phyloP scores from a whole-genome alignment of 92 coral and sea anemone species.

The Montipora capitata region DNA sequence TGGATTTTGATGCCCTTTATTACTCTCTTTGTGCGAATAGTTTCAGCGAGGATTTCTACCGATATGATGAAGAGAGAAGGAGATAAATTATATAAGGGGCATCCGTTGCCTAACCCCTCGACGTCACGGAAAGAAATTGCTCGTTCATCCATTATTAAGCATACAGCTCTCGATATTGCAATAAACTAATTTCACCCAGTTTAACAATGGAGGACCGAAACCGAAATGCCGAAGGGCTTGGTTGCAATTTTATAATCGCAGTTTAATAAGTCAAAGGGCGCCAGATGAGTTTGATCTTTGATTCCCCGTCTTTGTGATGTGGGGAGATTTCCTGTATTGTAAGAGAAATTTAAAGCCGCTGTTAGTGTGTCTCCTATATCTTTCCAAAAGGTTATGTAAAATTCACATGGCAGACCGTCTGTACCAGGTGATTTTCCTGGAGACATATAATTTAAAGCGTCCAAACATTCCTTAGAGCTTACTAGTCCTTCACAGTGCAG shows the following conservation, averaged over 20 bases:
- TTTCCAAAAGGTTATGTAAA: background rate
- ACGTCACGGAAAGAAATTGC: background rate
- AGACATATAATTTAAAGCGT: background rate
- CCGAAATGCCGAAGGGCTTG: constrained; percentile 4
- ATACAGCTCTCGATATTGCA: background rate
- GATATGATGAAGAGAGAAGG: constrained; percentile 11
- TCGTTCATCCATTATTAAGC: background rate
- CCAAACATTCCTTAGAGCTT: background rate
- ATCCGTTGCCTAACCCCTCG: constrained; percentile 1
- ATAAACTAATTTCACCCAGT: background rate
- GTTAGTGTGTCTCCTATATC: background rate
- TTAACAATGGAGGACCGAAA: constrained; percentile 3
- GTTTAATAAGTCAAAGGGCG: background rate
- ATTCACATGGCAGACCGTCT: background rate
- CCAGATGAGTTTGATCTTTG: background rate
- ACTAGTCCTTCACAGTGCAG: background rate
- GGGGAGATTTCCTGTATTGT: background rate
- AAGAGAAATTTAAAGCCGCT: background rate
- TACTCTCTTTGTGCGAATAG: background rate
- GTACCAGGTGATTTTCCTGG: background rate
- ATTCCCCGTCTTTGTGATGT: background rate
- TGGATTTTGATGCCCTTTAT: constrained; percentile 12
- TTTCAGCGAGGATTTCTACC: background rate
- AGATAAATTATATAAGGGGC: background rate
- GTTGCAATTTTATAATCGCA: background rate